Percentiles rank a stretch among this genome's conserved stretches.
These are phyloP conservation scores for Poliocrania exsul DNA, from an alignment of 2,797 vertebrate genomes.

Conservation along the genomic window DNA sequence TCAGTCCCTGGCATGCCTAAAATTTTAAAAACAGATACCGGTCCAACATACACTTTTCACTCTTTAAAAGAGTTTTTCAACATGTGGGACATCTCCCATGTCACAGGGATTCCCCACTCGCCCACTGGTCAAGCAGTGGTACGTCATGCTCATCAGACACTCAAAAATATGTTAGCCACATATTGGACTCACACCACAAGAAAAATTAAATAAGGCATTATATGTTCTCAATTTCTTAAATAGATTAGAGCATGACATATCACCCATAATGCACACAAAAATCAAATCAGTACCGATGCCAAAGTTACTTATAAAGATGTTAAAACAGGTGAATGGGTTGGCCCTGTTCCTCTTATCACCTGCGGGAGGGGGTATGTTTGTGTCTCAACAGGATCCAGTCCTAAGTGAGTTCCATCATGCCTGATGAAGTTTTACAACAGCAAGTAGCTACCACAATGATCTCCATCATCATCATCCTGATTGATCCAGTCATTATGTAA, in stretches of 20 bases:
- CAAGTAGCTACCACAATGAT: background rate
- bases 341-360: background rate
- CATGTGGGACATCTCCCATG: too few species aligned
- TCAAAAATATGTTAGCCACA: background rate
- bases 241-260: too few species aligned
- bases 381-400: background rate
- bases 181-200: background rate
- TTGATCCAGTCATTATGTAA: background rate
- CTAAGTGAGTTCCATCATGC: background rate
- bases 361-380: background rate
- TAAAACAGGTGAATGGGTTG: background rate
- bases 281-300: background rate
- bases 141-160: background rate
- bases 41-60: too few species aligned
- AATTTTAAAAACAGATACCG: too few species aligned
- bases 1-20: too few species aligned
- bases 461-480: too few species aligned
- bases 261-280: background rate
- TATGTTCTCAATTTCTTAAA: background rate
- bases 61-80: too few species aligned
- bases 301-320: background rate
- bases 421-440: background rate
- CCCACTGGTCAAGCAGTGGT: background rate
- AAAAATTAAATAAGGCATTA: background rate
- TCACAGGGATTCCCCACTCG: too few species aligned